These are phyloP conservation scores for Cygnus atratus DNA, from an alignment of 2,113 vertebrate species.

Conservation along the genomic window DNA sequence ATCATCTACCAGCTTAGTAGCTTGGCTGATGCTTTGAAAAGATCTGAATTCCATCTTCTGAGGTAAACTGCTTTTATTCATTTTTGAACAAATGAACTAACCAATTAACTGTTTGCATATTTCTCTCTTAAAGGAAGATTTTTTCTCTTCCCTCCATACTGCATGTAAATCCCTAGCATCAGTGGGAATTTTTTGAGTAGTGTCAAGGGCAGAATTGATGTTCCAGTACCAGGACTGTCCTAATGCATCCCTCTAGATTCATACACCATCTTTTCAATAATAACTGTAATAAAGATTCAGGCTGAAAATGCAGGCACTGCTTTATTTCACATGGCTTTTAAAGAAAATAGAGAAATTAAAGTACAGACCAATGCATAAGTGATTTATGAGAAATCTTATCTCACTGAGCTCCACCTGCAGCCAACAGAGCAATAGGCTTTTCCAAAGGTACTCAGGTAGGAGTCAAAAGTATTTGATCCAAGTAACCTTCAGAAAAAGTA, in stretches of 20 bases:
- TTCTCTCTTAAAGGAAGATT: not conserved
- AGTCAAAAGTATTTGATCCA: not conserved
- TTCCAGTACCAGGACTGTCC: not conserved
- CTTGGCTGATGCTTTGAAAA: not conserved
- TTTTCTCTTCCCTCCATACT: not conserved
- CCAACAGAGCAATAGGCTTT: not conserved
- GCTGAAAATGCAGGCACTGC: not conserved
- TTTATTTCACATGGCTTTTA: not conserved
- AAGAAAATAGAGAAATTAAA: not conserved
- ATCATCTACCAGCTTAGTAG: not conserved
- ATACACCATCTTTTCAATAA: not conserved
- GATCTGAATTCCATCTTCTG: not conserved
- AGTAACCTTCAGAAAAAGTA: not conserved
- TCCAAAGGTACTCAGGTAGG: not conserved
- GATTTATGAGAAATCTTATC: not conserved
- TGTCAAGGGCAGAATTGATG: not conserved
- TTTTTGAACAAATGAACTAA: not conserved
- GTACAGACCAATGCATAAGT: not conserved
- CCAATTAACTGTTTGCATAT: not conserved
- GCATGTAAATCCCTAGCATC: not conserved
- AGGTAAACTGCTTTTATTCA: not conserved
- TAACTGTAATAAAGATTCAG: not conserved
- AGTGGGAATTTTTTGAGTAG: not conserved
- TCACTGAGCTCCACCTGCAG: not conserved
- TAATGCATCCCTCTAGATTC: not conserved